Conservation (phyloP, 2,888 invertebrate genomes). For the Carcina quercana region DNA sequence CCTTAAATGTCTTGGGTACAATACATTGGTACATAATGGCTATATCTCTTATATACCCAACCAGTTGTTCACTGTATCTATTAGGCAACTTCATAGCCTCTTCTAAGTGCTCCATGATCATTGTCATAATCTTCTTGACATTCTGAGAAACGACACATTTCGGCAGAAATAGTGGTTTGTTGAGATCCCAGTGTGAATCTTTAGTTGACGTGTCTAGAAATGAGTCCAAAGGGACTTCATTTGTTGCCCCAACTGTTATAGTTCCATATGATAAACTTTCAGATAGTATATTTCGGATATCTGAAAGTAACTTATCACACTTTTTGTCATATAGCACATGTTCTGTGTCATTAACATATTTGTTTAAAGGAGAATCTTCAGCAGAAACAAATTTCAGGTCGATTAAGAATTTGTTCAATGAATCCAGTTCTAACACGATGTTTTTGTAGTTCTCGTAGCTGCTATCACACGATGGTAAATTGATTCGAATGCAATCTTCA, state of each 20-base stretch:
- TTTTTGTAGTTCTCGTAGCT: conserved; percentile 54
- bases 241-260: conserved; percentile 36
- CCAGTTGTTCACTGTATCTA: conserved; percentile 47
- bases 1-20: conserved; percentile 56
- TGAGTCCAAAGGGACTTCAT: conserved; percentile 33
- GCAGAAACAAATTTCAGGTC: conserved; percentile 59
- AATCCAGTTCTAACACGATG: conserved; percentile 55
- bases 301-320: conserved; percentile 56
- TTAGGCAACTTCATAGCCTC: conserved; percentile 53
- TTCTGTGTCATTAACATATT: conserved; percentile 58
- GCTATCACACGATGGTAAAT: conserved; percentile 55
- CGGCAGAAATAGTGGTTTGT: conserved; percentile 53
- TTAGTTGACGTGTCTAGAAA: conserved; percentile 37
- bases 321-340: conserved; percentile 61
- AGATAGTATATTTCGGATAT: conserved; percentile 44
- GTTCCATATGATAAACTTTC: conserved; percentile 53
- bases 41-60: conserved; percentile 53
- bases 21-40: conserved; percentile 61
- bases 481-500: conserved; percentile 56
- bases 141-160: conserved; percentile 60
- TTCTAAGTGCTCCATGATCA: conserved; percentile 56
- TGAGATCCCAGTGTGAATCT: conserved; percentile 39
- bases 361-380: conserved; percentile 50
- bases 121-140: conserved; percentile 46
- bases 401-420: conserved; percentile 60